Percentiles rank a stretch among this genome's conserved stretches.
Conservation (phyloP, 1,140 invertebrate genomes). For the Drosophila asahinai region DNA sequence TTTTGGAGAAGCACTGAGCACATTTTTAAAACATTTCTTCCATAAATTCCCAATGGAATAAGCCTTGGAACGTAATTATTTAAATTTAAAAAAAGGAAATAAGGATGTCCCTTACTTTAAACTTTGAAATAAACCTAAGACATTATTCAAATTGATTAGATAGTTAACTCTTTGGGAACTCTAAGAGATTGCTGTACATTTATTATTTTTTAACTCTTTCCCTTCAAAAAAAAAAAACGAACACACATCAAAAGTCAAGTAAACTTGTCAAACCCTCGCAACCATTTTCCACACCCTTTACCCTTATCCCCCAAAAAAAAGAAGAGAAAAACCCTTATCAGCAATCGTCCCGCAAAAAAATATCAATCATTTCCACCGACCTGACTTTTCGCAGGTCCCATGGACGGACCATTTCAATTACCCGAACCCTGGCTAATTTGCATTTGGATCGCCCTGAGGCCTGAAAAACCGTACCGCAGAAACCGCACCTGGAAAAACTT, state of each 20-base stretch:
- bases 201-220: conserved; percentile 11
- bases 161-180: not conserved
- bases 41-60: too few species aligned
- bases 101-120: too few species aligned
- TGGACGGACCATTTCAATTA: conserved; percentile 29
- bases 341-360: conserved; percentile 24
- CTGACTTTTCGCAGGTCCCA: conserved; percentile 29
- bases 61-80: too few species aligned
- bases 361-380: conserved; percentile 52
- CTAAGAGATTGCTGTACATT: not conserved
- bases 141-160: not conserved
- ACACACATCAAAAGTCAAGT: conserved; percentile 23
- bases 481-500: conserved; percentile 65
- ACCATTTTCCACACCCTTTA: conserved; percentile 16
- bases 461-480: conserved; percentile 40
- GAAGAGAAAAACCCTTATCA: conserved; percentile 35
- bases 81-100: too few species aligned
- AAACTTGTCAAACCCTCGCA: conserved; percentile 37
- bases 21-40: too few species aligned
- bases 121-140: not conserved
- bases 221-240: not conserved
- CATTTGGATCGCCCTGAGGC: conserved; percentile 64
- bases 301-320: not conserved
- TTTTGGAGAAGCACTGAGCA: too few species aligned
- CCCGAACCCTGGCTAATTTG: conserved; percentile 58